Base-by-base conservation (phyloP, 2,113 vertebrate genomes). In the Nesoenas mayeri region DNA sequence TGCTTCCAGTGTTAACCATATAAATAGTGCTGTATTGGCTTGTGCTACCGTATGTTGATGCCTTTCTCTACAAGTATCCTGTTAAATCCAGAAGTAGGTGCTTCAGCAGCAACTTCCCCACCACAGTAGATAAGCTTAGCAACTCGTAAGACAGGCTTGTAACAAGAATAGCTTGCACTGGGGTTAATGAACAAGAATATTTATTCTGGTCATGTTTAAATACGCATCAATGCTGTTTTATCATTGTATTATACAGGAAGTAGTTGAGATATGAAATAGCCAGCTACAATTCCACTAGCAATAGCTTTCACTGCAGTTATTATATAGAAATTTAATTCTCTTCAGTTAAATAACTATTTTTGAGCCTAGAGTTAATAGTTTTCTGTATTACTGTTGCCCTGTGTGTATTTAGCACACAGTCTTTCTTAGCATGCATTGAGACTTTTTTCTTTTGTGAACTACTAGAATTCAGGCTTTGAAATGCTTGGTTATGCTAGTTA, bases 31-130 rank as follows among this genome's bases (percentile, higher is more conserved):
- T 58, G 22, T 38, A 8, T 48, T 74, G 77, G 26, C 65, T 91
- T 86, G 26, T 84, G 65, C 69, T 91, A 66, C 72, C 73, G 2
- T 60, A 17, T 81, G 61, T 38, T 53, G 57, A 42, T 91, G n/a
- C 65, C 38, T 93, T 91, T 92, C 69, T 95, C 48, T 81, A 12
- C 47, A 78, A 81, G 53, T 58, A 48, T 75, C 69, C 75, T 73
- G 18, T 64, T 81, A 64, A 93, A 78, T 71, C 32, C 83, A 85
- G 32, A 71, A 80, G 53, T 2, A 56, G 60, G 38, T 88, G 72
- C 32, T 81, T 62, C 34, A 36, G 50, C 17, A 74, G 69, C n/a
- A 79, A 16, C 25, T 88, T 93, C 58, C 64, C 47, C 74, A 26
- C 14, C 40, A 44, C 67, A 54, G 66, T 1, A 77, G 56, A 51